phyloP scores from a whole-genome alignment of 2,797 vertebrate species.

The Gastrophryne carolinensis region DNA sequence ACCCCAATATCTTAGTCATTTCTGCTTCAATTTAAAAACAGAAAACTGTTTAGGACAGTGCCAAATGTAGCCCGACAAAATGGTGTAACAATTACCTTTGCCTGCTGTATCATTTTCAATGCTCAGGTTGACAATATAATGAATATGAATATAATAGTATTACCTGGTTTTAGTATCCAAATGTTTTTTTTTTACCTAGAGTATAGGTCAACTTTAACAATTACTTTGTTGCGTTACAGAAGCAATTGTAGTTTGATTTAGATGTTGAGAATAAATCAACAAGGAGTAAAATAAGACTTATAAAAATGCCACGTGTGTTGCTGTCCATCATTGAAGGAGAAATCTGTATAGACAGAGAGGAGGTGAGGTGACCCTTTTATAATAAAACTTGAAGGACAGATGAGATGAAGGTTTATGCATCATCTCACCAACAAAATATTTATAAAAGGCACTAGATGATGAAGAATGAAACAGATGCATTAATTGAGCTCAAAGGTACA shows the following conservation, averaged over 20 bases:
- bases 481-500: constrained; percentile 37
- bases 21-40: too few species aligned
- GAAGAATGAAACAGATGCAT: constrained; percentile 35
- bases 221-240: background rate
- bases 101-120: too few species aligned
- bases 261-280: background rate
- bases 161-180: too few species aligned
- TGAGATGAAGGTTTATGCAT: background rate
- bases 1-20: too few species aligned
- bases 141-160: too few species aligned
- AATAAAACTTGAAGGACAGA: constrained; percentile 33
- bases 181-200: too few species aligned
- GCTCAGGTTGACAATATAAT: too few species aligned
- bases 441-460: constrained; percentile 8
- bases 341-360: constrained; percentile 11
- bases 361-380: constrained; percentile 21
- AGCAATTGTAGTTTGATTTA: background rate
- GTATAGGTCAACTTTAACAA: too few species aligned
- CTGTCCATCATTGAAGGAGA: constrained; percentile 2
- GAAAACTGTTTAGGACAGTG: too few species aligned
- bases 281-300: background rate
- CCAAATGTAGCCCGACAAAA: too few species aligned
- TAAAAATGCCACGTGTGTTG: background rate
- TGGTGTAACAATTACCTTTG: too few species aligned
- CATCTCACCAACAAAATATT: constrained; percentile 21